Evolutionary conservation across 2,888 invertebrate species (phyloP).

Genomic region (Rhagium mordax): DNA sequence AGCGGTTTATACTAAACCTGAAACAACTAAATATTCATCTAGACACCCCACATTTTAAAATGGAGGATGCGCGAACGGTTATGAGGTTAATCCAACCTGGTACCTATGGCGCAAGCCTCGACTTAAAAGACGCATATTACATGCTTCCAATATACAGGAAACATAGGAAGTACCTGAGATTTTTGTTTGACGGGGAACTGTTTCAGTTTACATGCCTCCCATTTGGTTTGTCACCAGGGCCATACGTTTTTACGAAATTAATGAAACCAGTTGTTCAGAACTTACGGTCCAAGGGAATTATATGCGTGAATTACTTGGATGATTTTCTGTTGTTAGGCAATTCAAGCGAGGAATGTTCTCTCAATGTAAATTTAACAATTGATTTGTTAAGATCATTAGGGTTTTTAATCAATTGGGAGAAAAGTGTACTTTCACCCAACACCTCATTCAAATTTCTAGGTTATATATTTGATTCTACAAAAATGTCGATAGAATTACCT

Average conservation of each 20-base stretch:
- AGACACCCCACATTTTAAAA: slow-evolving; percentile 49
- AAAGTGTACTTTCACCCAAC: no score
- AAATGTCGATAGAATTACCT: no score
- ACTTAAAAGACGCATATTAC: slow-evolving; percentile 42
- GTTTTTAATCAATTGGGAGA: no score
- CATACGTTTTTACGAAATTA: slow-evolving; percentile 53
- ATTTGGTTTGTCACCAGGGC: slow-evolving; percentile 43
- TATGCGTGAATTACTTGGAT: slow-evolving; percentile 39
- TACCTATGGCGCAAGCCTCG: slow-evolving; percentile 22
- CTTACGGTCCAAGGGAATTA: not conserved
- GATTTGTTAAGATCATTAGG: not conserved
- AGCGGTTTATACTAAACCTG: slow-evolving; percentile 48
- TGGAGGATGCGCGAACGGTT: slow-evolving; percentile 47
- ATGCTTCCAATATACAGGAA: slow-evolving; percentile 45
- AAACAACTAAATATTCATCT: slow-evolving; percentile 46
- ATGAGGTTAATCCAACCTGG: slow-evolving; percentile 38
- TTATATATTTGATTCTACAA: no score
- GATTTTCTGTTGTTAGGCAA: slow-evolving; percentile 37
- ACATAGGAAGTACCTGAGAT: slow-evolving; percentile 46
- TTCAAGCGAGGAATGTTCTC: not conserved
- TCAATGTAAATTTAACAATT: not conserved
- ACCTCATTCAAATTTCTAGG: no score
- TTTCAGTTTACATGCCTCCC: slow-evolving; percentile 51
- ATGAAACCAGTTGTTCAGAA: slow-evolving; percentile 40
- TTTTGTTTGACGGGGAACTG: slow-evolving; percentile 39